A percentile compares a stretch with the other conserved stretches of the same genome.
Evolutionary conservation across 2,888 invertebrate species (phyloP).

Genomic region (Caenorhabditis plicata): DNA sequence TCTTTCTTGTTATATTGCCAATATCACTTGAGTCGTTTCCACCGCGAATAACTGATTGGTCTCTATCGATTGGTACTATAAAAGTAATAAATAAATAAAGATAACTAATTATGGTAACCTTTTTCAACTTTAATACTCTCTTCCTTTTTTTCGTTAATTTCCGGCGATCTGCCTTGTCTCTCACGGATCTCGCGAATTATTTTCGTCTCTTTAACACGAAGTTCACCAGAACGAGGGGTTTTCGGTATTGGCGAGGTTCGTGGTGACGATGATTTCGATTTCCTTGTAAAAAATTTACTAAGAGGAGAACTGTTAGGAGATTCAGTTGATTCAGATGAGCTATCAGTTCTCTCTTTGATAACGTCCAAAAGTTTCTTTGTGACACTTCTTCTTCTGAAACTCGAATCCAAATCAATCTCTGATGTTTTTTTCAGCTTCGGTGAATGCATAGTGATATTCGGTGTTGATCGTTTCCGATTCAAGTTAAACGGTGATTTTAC

Average conservation of each 20-base stretch:
- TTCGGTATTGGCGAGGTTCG: constrained; percentile 23
- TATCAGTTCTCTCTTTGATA: too few relatives aligned
- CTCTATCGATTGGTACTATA: too few relatives aligned
- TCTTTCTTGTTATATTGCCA: background rate
- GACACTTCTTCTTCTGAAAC: constrained; percentile 3
- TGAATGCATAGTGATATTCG: too few relatives aligned
- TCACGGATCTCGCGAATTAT: constrained; percentile 27
- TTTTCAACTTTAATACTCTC: constrained; percentile 26
- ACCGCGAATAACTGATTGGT: background rate
- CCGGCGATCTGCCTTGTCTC: constrained; percentile 14
- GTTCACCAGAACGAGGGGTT: constrained; percentile 6
- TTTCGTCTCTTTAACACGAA: constrained; percentile 29
- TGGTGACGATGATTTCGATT: constrained; percentile 7
- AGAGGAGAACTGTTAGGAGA: background rate
- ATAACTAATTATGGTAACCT: constrained; percentile 11
- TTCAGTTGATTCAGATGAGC: constrained; percentile 9
- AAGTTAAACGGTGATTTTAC: too few relatives aligned
- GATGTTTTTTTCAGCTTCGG: too few relatives aligned
- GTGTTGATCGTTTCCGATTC: too few relatives aligned
- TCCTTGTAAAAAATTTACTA: too few relatives aligned
- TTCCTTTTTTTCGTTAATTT: constrained; percentile 25
- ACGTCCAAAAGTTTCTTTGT: constrained; percentile 1
- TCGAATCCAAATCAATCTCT: too few relatives aligned
- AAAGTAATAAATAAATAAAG: background rate
- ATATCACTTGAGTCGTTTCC: background rate